Evolutionary conservation across 2,888 invertebrate genomes (phyloP).

Genomic region (Euzophera pinguis): DNA sequence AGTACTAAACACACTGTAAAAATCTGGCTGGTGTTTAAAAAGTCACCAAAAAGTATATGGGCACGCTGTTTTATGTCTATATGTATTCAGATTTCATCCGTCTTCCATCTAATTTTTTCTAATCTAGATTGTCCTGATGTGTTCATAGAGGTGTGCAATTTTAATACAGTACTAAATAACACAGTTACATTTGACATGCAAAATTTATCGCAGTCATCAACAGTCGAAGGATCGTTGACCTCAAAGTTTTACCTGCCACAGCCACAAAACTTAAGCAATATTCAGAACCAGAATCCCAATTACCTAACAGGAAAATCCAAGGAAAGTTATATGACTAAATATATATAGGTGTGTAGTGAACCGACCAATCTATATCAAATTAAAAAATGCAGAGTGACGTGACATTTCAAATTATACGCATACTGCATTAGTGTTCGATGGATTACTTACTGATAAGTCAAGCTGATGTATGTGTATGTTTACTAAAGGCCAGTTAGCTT

Average conservation of each 20-base stretch:
- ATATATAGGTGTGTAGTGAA: too few species aligned
- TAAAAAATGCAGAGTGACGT: not conserved
- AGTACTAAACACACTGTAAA: too few species aligned
- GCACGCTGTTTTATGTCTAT: not conserved
- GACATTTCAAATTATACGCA: not conserved
- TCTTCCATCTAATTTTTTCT: not conserved
- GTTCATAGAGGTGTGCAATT: constrained; percentile 7
- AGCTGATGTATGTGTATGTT: not conserved
- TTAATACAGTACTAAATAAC: constrained; percentile 13
- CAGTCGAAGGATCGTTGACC: constrained; percentile 9
- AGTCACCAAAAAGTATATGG: too few species aligned
- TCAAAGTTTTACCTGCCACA: not conserved
- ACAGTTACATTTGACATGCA: constrained; percentile 14
- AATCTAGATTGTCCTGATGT: constrained; percentile 10
- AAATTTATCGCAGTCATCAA: constrained; percentile 8
- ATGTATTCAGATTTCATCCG: not conserved
- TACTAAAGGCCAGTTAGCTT: not conserved
- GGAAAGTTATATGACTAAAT: too few species aligned
- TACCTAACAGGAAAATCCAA: constrained; percentile 3
- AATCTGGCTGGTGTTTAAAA: too few species aligned
- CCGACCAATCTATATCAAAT: not conserved
- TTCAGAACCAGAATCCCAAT: not conserved
- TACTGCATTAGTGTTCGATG: not conserved
- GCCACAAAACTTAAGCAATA: not conserved
- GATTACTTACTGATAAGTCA: not conserved